Conservation (phyloP, 1,140 invertebrate genomes). For the Phthorimaea operculella region DNA sequence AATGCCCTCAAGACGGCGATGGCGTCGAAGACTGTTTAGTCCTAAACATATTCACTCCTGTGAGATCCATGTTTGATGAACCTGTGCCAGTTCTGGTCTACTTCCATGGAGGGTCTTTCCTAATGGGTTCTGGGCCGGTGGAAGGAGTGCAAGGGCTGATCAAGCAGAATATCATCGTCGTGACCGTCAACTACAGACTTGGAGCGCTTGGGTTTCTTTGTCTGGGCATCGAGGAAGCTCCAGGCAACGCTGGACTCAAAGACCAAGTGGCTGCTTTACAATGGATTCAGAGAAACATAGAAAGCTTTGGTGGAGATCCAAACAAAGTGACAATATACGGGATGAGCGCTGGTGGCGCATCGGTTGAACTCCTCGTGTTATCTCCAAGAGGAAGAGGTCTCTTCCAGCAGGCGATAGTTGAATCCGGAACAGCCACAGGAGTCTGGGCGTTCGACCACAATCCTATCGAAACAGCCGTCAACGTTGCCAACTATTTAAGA, state of each 20-base stretch:
- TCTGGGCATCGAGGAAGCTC: slow-evolving; percentile 63
- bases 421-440: slow-evolving; percentile 72
- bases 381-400: slow-evolving; percentile 56
- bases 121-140: slow-evolving; percentile 53
- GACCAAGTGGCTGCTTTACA: slow-evolving; percentile 67
- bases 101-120: slow-evolving; percentile 75
- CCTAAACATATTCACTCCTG: slow-evolving; percentile 79
- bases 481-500: slow-evolving; percentile 64
- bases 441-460: slow-evolving; percentile 69
- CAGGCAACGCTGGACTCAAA: slow-evolving; percentile 64
- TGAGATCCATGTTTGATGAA: slow-evolving; percentile 6
- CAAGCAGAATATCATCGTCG: slow-evolving; percentile 59
- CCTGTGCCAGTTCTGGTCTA: slow-evolving; percentile 69
- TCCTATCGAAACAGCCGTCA: slow-evolving; percentile 62
- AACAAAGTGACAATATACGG: slow-evolving; percentile 57
- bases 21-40: slow-evolving; percentile 80
- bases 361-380: slow-evolving; percentile 37
- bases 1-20: slow-evolving; percentile 24
- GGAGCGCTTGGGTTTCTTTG: slow-evolving; percentile 66
- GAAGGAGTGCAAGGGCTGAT: slow-evolving; percentile 63
- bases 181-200: slow-evolving; percentile 67
- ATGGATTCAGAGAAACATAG: slow-evolving; percentile 69
- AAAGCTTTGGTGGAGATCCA: slow-evolving; percentile 63
- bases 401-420: slow-evolving; percentile 68
- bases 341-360: slow-evolving; percentile 45